These are phyloP conservation scores for Apis florea DNA, from an alignment of 1,140 invertebrate genomes.

Conservation along the genomic window DNA sequence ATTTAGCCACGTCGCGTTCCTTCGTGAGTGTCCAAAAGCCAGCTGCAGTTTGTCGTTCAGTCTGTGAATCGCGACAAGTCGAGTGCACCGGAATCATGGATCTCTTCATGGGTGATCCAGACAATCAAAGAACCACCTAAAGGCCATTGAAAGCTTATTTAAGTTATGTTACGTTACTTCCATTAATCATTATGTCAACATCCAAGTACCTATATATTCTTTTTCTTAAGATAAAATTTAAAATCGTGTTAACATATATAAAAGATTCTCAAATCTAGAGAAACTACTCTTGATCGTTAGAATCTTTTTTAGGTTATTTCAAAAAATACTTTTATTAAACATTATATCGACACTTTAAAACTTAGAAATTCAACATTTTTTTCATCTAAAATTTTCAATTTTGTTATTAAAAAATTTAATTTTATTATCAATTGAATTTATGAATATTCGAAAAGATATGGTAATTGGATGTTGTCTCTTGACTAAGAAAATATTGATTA, in stretches of 20 bases:
- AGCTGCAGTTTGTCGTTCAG: conserved; percentile 23
- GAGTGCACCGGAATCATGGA: conserved; percentile 44
- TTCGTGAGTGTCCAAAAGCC: conserved; percentile 8
- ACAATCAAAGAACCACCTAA: background rate
- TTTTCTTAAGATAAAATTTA: no score
- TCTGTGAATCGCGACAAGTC: conserved; percentile 2
- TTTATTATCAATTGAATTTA: background rate
- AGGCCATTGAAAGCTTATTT: background rate
- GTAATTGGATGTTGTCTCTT: background rate
- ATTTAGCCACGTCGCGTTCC: conserved; percentile 30
- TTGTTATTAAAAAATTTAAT: no score
- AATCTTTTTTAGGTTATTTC: no score
- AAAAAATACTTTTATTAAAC: no score
- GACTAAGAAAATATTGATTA: background rate
- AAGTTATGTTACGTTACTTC: background rate
- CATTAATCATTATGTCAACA: background rate
- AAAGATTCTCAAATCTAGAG: no score
- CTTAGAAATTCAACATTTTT: no score
- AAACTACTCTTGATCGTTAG: no score
- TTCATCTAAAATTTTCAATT: no score
- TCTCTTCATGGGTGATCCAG: conserved; percentile 6
- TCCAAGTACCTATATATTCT: no score
- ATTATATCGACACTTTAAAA: no score
- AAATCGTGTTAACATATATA: no score
- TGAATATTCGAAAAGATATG: background rate